Evolutionary conservation across 2,888 invertebrate genomes (phyloP).

Genomic region (Luperina nickerlii): DNA sequence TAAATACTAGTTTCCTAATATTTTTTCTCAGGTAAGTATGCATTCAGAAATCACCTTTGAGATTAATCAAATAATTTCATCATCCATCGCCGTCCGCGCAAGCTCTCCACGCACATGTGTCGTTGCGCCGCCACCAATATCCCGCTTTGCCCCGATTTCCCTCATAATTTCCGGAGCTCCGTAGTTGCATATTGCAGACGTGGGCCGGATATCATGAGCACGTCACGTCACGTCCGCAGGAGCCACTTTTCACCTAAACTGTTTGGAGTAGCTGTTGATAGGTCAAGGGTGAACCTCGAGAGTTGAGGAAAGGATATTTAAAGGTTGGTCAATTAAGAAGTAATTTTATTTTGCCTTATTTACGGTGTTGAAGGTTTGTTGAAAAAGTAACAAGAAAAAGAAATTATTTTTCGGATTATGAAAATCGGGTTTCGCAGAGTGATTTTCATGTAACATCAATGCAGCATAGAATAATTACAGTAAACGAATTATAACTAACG

Average conservation of each 20-base stretch:
- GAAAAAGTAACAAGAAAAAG: background rate
- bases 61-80: slow-evolving; percentile 2
- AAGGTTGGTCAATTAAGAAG: background rate
- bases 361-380: too few relatives aligned
- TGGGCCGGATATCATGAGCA: slow-evolving; percentile 52
- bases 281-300: slow-evolving; percentile 20
- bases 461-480: background rate
- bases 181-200: slow-evolving; percentile 46
- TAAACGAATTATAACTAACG: background rate
- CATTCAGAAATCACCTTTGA: background rate
- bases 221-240: slow-evolving; percentile 15
- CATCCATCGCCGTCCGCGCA: background rate
- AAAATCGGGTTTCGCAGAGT: background rate
- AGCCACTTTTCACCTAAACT: slow-evolving; percentile 32
- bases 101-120: slow-evolving; percentile 15
- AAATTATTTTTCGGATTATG: background rate
- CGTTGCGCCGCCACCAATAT: slow-evolving; percentile 48
- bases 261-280: slow-evolving; percentile 20
- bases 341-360: slow-evolving; percentile 3
- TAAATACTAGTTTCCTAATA: background rate
- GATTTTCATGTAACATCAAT: background rate
- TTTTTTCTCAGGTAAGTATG: background rate
- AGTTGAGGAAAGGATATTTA: background rate
- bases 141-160: slow-evolving; percentile 55
- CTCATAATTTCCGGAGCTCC: slow-evolving; percentile 58